Evolutionary conservation across 2,888 invertebrate genomes (phyloP), one percentile per base, ranked within the genome.

Genomic region (Ellobium chinense): DNA sequence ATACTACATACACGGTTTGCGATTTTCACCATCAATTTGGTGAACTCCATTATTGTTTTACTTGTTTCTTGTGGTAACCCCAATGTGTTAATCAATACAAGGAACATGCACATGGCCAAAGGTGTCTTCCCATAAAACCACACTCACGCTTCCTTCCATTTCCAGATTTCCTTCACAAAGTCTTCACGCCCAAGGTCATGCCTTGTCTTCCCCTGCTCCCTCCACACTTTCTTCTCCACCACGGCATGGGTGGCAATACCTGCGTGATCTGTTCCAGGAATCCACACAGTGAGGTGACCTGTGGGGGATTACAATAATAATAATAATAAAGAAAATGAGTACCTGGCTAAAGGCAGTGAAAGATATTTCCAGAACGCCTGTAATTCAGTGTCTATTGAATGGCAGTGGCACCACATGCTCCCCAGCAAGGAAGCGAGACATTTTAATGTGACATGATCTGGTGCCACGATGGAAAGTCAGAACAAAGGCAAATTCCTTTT

Each of bases 231-330:
- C 93, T 99, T 99, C 93, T 99, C 99, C 0, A 99, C 99, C 0
- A 99, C 98, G 24, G 99, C 98, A 93, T 99, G 99, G 0, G 99
- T 99, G 1, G 99, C 99, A 87, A 99, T 99, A 77, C 99, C 99
- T 1, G 99, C 99, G 94, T 99, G 99, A 94, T 99, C 99, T 91
- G 98, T 97, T 1, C 99, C 99, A 0, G 99, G 99, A 90, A 97
- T 96, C 98, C 99, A 99, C 0, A 99, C 93, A 0, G 97, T 97
- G n/a, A n/a, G n/a, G n/a, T n/a, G n/a, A n/a, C n/a, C n/a, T n/a
- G n/a, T n/a, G n/a, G n/a, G n/a, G n/a, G n/a, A n/a, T n/a, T n/a
- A n/a, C n/a, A n/a, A n/a, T n/a, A n/a, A n/a, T n/a, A n/a, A n/a
- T n/a, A n/a, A n/a, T n/a, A n/a, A n/a, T n/a, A n/a, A n/a, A n/a